Evolutionary conservation across 2,888 invertebrate genomes (phyloP), one percentile per base, ranked within the genome.

Genomic region (Lycia hirtaria): DNA sequence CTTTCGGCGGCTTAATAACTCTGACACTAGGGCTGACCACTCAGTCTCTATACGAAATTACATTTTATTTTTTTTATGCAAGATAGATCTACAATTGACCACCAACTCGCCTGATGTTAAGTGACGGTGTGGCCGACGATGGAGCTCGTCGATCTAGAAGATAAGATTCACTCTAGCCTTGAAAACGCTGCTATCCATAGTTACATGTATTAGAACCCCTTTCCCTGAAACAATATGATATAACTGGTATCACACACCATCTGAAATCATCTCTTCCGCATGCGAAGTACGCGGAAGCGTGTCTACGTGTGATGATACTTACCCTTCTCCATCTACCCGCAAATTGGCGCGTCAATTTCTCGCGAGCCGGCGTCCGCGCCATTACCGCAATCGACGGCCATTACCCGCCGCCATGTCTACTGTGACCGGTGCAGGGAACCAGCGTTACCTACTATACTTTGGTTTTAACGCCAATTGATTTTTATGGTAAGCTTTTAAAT

Each of bases 321-420:
- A 19, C 30, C 30, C 12, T 44, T 30, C 20, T 32, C 12, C 28
- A 19, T 30, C 44, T 44, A 35, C 38, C 54, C 38, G 57, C 67
- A 60, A 65, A 69, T 65, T 66, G 61, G 53, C 41, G 61, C 51
- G 58, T 43, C 61, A 61, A 62, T 67, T 67, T 64, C 30, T 32
- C 60, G 47, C 55, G 32, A 47, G 57, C 61, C 62, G 54, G n/a
- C n/a, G n/a, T n/a, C 58, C 40, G 63, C 60, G 57, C 33, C 50
- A 65, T 68, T 66, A 65, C 56, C 62, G 66, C 64, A 65, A 63
- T 66, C 58, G 51, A 22, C 44, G 38, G 62, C 68, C 66, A 69
- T 69, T 66, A 68, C 53, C 22, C 45, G 50, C 65, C 43, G 28
- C 43, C 30, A 37, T 20, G 24, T 20, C 41, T 17, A 24, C 35